Base-by-base conservation (phyloP, 2,888 invertebrate species). In the Scaptomyza caliginosa region DNA sequence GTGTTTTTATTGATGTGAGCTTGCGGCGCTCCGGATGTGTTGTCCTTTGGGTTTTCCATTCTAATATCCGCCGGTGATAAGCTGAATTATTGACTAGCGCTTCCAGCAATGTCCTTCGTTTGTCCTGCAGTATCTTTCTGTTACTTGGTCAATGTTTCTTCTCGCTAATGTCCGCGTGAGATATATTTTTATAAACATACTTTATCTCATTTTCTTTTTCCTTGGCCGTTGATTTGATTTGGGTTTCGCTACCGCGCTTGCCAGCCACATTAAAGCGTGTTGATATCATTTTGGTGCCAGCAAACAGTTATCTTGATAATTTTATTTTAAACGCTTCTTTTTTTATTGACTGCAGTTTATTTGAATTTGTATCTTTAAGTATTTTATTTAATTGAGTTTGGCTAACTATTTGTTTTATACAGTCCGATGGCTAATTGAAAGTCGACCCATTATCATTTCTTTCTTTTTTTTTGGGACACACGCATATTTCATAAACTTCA, bases 1-100 rank as follows among this genome's bases (percentile, higher is more conserved):
- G 87, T 74, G 79, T 74, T 84, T 80, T 84, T 81, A 86, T 86
- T 84, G 81, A 77, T 78, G 87, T 64, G 55, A 59, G 81, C 78
- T 65, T 39, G 55, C 66, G 78, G 81, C 67, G 23, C 57, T 17
- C 26, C 86, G 81, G 86, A 81, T 81, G 69, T 84, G 76, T 88
- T 88, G 85, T 89, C 89, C 88, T 85, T 81, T 85, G 79, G 77
- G 77, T 82, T 89, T 88, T 83, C 52, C 68, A 67, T 74, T 83
- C 81, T 74, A 90, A 89, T 89, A 90, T 89, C 89, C 90, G 89
- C 89, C 89, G 90, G 90, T 90, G 90, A 90, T 90, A 89, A 89
- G 82, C 88, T 89, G 89, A 90, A 89, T 89, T 90, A 89, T 89
- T 86, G 88, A 79, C 85, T 78, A 74, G 67, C 69, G 58, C 39